Evolutionary conservation across 2,888 invertebrate species (phyloP).

Genomic region (Nycteola revayana): DNA sequence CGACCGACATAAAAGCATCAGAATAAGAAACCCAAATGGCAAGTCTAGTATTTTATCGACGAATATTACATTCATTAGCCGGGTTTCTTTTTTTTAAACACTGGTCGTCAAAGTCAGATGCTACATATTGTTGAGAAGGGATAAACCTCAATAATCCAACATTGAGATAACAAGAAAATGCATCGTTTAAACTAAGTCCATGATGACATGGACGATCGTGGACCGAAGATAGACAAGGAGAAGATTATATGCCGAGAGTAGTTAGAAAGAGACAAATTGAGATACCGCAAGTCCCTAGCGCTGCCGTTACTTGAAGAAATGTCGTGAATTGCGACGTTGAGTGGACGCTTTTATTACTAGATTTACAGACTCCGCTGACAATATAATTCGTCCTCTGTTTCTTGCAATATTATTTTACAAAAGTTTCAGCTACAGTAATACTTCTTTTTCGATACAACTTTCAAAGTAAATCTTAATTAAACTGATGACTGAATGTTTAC

Average conservation of each 20-base stretch:
- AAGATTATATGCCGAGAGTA: slow-evolving; percentile 32
- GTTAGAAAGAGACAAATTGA: slow-evolving; percentile 43
- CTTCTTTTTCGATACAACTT: too few relatives aligned
- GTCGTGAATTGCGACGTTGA: slow-evolving; percentile 47
- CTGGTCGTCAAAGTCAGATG: neutral
- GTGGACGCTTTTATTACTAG: slow-evolving; percentile 52
- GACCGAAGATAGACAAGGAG: slow-evolving; percentile 42
- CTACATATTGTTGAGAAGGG: slow-evolving; percentile 14
- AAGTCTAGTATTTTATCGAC: slow-evolving; percentile 15
- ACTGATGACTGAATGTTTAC: too few relatives aligned
- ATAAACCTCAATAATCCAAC: slow-evolving; percentile 44
- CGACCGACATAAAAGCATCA: slow-evolving; percentile 21
- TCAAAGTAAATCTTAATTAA: too few relatives aligned
- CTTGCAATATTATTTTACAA: slow-evolving; percentile 22
- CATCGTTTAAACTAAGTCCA: slow-evolving; percentile 48
- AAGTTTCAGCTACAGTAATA: slow-evolving; percentile 1
- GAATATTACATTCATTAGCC: slow-evolving; percentile 18
- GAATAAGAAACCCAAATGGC: slow-evolving; percentile 19
- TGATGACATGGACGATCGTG: slow-evolving; percentile 39
- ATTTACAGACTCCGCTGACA: slow-evolving; percentile 45
- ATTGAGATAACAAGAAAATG: slow-evolving; percentile 54
- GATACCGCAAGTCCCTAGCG: slow-evolving; percentile 37
- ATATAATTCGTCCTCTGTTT: slow-evolving; percentile 31
- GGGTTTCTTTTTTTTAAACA: slow-evolving; percentile 1
- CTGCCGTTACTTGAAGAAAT: slow-evolving; percentile 42